Evolutionary conservation across 2,888 invertebrate genomes (phyloP), one percentile per base, ranked within the genome.

Genomic region (Callinectes sapidus): DNA sequence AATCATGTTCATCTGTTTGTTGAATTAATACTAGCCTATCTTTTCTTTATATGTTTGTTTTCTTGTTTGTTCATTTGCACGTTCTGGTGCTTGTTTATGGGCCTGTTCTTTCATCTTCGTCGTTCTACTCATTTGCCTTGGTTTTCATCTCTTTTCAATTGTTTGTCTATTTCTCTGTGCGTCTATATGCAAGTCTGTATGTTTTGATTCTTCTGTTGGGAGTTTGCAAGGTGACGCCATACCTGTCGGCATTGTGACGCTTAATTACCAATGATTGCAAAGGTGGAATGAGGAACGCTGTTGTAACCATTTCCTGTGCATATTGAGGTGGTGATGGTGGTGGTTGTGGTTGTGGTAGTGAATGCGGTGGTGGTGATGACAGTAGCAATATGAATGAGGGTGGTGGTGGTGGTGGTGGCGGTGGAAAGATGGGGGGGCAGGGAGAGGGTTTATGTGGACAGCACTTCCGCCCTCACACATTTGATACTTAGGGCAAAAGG

Each of bases 391-490:
- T 8, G 71, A 71, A 71, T 71, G 28, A 71, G 71, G 71, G 71
- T 71, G 71, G 28, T 71, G 71, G 71, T 28, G 61, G 61, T 18
- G 71, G 10, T 71, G 23, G 28, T n/a, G 71, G 71, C 10, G 28
- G 6, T 5, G 8, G 71, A 3, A n/a, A 0, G 71, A 28, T n/a
- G 1, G 28, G 35, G n/a, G 81, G 81, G 1, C 1, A 81, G 35
- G 81, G 81, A 18, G 81, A 35, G 18, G 35, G 81, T 13, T 32
- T 32, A 81, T 81, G 14, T 81, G 35, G 32, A 81, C 81, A 81
- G 81, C 81, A 81, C 81, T 81, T 81, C 81, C 81, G 81, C 35
- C 35, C 32, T 81, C 81, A 81, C 81, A 81, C 81, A 35, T 81
- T 35, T 32, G 81, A 81, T 16, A 35, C 35, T 35, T 35, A 32